Conservation (phyloP, 2,113 vertebrate genomes). For the Arizona elegans region DNA sequence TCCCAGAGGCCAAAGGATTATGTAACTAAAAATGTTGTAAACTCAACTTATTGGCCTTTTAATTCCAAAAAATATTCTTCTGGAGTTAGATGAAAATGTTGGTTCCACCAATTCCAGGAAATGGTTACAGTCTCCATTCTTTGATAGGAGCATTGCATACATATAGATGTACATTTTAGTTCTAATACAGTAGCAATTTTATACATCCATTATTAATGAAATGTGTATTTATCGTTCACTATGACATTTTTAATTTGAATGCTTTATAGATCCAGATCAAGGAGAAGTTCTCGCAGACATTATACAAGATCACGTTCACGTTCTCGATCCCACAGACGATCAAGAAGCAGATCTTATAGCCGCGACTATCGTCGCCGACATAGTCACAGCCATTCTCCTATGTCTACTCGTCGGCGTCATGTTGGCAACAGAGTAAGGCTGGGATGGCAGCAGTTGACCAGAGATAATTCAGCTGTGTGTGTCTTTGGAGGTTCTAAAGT, state of each 20-base stretch:
- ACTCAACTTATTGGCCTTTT: neutral
- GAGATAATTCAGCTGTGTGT: conserved; percentile 29
- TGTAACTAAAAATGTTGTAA: neutral
- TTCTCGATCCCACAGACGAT: conserved; percentile 86
- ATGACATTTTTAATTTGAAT: conserved; percentile 24
- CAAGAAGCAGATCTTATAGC: conserved; percentile 88
- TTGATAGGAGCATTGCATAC: neutral
- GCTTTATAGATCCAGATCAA: conserved; percentile 82
- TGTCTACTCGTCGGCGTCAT: conserved; percentile 93
- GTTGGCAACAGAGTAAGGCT: conserved; percentile 87
- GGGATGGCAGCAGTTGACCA: neutral
- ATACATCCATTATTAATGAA: rapidly evolving
- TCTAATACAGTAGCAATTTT: neutral
- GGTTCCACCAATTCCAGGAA: neutral
- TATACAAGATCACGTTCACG: conserved; percentile 87
- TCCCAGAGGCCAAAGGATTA: neutral
- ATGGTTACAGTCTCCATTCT: neutral
- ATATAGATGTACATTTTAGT: neutral
- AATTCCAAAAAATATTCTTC: neutral
- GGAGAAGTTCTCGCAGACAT: conserved; percentile 87
- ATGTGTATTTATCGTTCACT: neutral
- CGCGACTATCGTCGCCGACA: conserved; percentile 84
- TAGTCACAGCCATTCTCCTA: conserved; percentile 93
- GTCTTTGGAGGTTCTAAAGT: conserved; percentile 30
- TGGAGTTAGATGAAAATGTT: neutral